Evolutionary conservation across 2,888 invertebrate species (phyloP), one percentile per base, ranked within the genome.

Genomic region (Chouioia cunea): DNA sequence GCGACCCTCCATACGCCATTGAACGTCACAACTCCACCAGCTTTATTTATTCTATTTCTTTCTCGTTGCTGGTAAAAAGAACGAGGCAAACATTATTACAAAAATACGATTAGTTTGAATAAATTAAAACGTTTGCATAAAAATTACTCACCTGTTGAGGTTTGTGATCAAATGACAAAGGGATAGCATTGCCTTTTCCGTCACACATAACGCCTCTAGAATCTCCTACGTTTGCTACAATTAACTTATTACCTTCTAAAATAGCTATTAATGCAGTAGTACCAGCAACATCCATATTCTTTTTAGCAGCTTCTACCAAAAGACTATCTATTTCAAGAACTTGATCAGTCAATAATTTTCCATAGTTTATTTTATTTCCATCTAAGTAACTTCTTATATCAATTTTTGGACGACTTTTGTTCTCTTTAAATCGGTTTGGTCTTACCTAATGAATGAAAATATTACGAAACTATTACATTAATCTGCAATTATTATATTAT

Each of bases 61-160:
- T 98, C 97, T 78, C 96, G 90, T 76, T 93, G 91, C 94, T 95
- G 81, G 18, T n/a, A n/a, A 85, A 67, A 60, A 18, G 15, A 48
- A 27, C 48, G 15, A 54, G 10, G 18, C 27, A 8, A 53, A 54
- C 43, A 23, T 22, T 59, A 50, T 62, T 4, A 50, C 53, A 65
- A 12, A 62, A 27, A 27, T 0, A 60, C 50, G 27, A n/a, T n/a
- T n/a, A 52, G 22, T 66, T 27, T 46, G 63, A 68, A 53, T 27
- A 65, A 66, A 54, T 12, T 52, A 67, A 53, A 62, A 20, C 46
- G 27, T 4, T 43, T 27, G 43, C n/a, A 18, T 16, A 22, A n/a
- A n/a, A n/a, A n/a, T n/a, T n/a, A n/a, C n/a, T n/a, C n/a, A 96
- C 95, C 90, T 97, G 95, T 83, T 97, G 95, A 48, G 98, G 98